Evolutionary conservation across 2,888 invertebrate genomes (phyloP), one percentile per base, ranked within the genome.

Genomic region (Meta bourneti): DNA sequence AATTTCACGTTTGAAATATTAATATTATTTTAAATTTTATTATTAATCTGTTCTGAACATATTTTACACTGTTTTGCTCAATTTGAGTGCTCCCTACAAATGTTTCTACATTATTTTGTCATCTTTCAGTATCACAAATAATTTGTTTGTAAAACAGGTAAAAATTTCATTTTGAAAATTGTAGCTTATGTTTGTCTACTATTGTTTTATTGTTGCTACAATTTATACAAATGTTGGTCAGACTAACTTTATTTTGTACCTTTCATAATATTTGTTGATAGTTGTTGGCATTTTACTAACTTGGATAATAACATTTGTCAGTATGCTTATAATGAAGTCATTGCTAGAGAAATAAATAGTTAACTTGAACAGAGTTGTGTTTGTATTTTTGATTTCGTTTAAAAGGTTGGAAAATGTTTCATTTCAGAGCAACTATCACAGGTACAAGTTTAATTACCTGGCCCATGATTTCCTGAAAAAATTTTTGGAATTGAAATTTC

Each of bases 231-330:
- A n/a, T 49, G 69, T 34, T 49, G n/a, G 49, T 81, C 48, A 70
- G 34, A n/a, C 69, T 70, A 81, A 81, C 81, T 81, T 16, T 70
- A 81, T 48, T 81, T 81, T 69, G 20, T 84, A 75, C 72, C 34
- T 20, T 84, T 84, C 54, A 54, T 84, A 83, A 71, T 74, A 72
- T 84, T 84, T 84, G 74, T 84, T 84, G 74, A 74, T 82, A 78
- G 51, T 77, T 52, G 69, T 82, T 74, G 74, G 34, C 74, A 72
- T 7, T 84, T n/a, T 34, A 84, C 72, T 84, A 61, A 74, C 52
- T 52, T 83, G 71, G 82, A 83, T 70, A n/a, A n/a, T n/a, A 83
- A 83, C 74, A 74, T 84, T 82, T 84, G 83, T 84, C 82, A 82
- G 61, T 84, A 84, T 75, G 83, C 83, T 84, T 84, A 71, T 82